Evolutionary conservation across 2,113 vertebrate species (phyloP).

Genomic region (Anseranas semipalmata): DNA sequence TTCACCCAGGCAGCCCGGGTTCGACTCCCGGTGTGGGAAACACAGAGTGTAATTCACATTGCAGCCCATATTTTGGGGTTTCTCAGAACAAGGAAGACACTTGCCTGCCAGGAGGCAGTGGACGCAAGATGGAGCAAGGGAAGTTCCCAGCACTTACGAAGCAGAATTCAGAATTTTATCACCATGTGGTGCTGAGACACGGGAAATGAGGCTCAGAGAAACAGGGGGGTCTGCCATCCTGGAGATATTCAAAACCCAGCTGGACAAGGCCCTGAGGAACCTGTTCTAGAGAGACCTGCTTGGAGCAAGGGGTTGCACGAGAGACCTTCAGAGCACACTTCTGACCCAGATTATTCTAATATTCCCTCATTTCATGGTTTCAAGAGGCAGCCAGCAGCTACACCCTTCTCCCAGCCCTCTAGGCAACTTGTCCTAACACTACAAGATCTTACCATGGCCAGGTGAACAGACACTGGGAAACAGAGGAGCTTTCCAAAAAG

Average conservation of each 20-base stretch:
- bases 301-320: background rate
- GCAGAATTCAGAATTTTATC: background rate
- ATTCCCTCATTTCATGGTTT: background rate
- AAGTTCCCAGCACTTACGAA: background rate
- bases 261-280: background rate
- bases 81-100: rapidly evolving
- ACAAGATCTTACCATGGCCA: background rate
- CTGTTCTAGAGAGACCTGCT: background rate
- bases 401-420: background rate
- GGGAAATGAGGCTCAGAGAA: background rate
- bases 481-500: background rate
- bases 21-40: background rate
- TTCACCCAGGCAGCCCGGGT: slow-evolving; percentile 14
- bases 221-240: background rate
- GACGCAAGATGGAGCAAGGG: background rate
- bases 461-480: background rate
- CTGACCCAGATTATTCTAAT: background rate
- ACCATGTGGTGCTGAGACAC: background rate
- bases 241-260: rapidly evolving
- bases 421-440: background rate
- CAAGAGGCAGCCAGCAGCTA: background rate
- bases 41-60: rapidly evolving
- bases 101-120: background rate
- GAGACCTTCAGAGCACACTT: background rate
- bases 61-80: background rate